Evolutionary conservation across 2,888 invertebrate species (phyloP).

Genomic region (Lapara coniferarum): DNA sequence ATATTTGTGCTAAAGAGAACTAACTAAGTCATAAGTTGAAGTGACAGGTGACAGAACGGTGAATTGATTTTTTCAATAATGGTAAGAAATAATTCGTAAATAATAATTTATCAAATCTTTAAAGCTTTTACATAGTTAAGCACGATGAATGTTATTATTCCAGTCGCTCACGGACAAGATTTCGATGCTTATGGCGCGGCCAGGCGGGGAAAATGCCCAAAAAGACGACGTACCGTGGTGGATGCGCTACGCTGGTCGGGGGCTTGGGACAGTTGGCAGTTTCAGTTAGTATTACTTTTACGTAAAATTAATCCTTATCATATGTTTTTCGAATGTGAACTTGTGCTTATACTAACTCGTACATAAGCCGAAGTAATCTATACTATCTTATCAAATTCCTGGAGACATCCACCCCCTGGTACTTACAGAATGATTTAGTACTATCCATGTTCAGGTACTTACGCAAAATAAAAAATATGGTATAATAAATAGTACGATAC

Average conservation of each 20-base stretch:
- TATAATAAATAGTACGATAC: neutral
- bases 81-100: constrained; percentile 64
- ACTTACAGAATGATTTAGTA: neutral
- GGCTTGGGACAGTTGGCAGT: constrained; percentile 92
- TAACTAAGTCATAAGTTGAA: constrained; percentile 35
- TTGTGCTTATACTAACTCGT: neutral
- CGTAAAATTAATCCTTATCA: constrained; percentile 22
- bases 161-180: constrained; percentile 92
- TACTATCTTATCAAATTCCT: neutral
- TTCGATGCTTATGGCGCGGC: constrained; percentile 90
- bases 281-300: constrained; percentile 86
- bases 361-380: neutral
- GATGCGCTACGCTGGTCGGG: constrained; percentile 93
- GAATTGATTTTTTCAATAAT: constrained; percentile 81
- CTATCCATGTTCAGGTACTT: neutral
- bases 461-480: neutral
- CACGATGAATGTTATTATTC: constrained; percentile 55
- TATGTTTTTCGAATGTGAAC: neutral
- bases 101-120: constrained; percentile 35
- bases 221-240: constrained; percentile 95
- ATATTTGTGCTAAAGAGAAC: too few species aligned
- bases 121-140: constrained; percentile 32
- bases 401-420: constrained; percentile 16
- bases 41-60: constrained; percentile 70
- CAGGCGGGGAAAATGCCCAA: constrained; percentile 89